Conservation (phyloP, 2,888 invertebrate species). For the Chymomyza amoena region DNA sequence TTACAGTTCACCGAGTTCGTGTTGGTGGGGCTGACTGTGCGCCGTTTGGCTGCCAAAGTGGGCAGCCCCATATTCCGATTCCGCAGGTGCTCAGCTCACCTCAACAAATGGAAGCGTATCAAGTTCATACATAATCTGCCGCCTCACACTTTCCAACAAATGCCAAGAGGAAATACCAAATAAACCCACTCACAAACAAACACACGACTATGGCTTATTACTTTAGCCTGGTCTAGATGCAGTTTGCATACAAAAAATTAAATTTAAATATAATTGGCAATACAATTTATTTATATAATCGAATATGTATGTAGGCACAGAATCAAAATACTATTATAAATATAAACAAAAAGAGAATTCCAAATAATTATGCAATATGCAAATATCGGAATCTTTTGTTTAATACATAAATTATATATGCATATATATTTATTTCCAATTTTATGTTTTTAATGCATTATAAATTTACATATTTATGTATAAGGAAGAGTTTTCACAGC, state of each 20-base stretch:
- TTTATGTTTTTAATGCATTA: too few relatives aligned
- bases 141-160: background rate
- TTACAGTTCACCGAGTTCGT: constrained; percentile 2
- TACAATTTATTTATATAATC: background rate
- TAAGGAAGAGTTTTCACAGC: too few relatives aligned
- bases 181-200: background rate
- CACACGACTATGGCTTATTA: background rate
- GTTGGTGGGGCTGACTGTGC: constrained; percentile 27
- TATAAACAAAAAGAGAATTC: background rate
- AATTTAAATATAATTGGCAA: background rate
- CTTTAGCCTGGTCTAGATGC: too few relatives aligned
- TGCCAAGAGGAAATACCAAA: constrained; percentile 17
- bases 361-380: background rate
- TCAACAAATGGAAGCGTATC: constrained; percentile 31
- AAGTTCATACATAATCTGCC: background rate
- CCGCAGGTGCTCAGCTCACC: constrained; percentile 32
- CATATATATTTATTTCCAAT: background rate
- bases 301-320: background rate
- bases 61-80: background rate
- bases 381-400: background rate
- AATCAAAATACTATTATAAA: background rate
- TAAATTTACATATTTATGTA: too few relatives aligned
- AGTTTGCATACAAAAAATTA: background rate
- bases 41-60: background rate
- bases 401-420: background rate